Evolutionary conservation across 2,113 vertebrate genomes (phyloP), one percentile per base, ranked within the genome.

Genomic region (Hippocampus abdominalis): DNA sequence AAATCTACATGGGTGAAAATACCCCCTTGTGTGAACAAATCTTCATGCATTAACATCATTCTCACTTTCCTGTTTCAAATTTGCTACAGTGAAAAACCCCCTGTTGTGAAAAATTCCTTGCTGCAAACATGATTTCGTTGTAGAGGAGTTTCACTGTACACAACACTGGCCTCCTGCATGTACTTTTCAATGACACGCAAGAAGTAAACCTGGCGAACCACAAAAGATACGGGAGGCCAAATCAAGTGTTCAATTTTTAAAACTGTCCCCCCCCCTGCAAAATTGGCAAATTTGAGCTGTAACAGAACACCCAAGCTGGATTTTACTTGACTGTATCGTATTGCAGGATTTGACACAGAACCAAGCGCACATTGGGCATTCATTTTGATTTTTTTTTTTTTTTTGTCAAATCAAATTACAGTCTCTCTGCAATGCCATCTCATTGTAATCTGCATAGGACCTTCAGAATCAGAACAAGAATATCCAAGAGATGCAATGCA

Each of bases 141-240:
- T n/a, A n/a, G n/a, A n/a, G n/a, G n/a, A n/a, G n/a, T n/a, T n/a
- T n/a, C n/a, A n/a, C n/a, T n/a, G n/a, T n/a, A n/a, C 32, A 36
- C 32, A 0, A 36, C 32, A 36, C 32, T 36, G 78, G 74, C 68
- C 71, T 69, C 66, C 54, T 75, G 80, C 73, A 80, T 80, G 81
- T 82, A 68, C 25, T 70, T 74, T 75, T 80, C 66, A 82, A 74
- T 81, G 79, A 81, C 72, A 76, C 16, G 42, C 57, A 74, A 66
- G 72, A 81, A 80, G 75, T 79, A 73, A 75, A 69, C 74, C n/a
- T 42, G 71, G 63, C 54, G 64, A 74, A 68, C 12, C 70, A 67
- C 69, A 65, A 64, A 77, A 61, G 32, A 70, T 42, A 59, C 46
- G 44, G 64, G 36, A 70, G 23, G 21, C 51, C 12, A 23, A 25